phyloP scores from a whole-genome alignment of 2,797 vertebrate species.

The Sebastes matsubarae region DNA sequence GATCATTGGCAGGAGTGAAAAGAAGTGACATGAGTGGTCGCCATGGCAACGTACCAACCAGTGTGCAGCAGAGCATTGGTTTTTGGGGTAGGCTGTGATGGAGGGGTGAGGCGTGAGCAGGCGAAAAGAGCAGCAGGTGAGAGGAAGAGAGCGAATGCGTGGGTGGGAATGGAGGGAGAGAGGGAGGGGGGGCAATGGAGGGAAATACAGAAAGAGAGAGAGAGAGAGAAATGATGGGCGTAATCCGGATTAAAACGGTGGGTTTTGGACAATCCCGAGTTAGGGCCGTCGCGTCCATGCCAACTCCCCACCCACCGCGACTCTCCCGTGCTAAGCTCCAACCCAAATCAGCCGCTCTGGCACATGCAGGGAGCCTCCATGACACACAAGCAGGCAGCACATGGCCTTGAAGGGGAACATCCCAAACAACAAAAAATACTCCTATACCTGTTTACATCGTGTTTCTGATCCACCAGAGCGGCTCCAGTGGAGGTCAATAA shows the following conservation, averaged over 20 bases:
- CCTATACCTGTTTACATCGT: not conserved
- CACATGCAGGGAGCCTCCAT: constrained; percentile 71
- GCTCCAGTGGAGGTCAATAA: not conserved
- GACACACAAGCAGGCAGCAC: constrained; percentile 63
- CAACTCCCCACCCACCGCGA: constrained; percentile 56
- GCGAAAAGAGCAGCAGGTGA: constrained; percentile 54
- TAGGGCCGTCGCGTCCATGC: constrained; percentile 44
- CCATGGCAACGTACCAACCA: constrained; percentile 56
- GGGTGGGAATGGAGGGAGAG: constrained; percentile 16
- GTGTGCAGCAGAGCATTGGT: not conserved
- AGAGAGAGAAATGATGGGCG: constrained; percentile 60
- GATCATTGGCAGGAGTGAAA: constrained; percentile 20
- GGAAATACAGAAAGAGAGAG: constrained; percentile 51
- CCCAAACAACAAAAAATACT: constrained; percentile 18
- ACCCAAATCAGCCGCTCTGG: constrained; percentile 66
- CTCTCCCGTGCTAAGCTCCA: constrained; percentile 58
- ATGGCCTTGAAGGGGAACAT: constrained; percentile 41
- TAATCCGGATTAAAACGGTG: constrained; percentile 81
- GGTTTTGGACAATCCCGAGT: constrained; percentile 78
- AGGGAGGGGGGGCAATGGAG: constrained; percentile 24
- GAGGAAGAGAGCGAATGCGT: constrained; percentile 28
- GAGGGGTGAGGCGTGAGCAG: constrained; percentile 37
- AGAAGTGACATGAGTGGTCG: constrained; percentile 25
- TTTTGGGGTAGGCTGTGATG: constrained; percentile 26
- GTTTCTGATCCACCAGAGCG: not conserved